Percentiles rank a stretch among this genome's conserved stretches.
Evolutionary conservation across 2,888 invertebrate genomes (phyloP).

Genomic region (Eupithecia insigniata): DNA sequence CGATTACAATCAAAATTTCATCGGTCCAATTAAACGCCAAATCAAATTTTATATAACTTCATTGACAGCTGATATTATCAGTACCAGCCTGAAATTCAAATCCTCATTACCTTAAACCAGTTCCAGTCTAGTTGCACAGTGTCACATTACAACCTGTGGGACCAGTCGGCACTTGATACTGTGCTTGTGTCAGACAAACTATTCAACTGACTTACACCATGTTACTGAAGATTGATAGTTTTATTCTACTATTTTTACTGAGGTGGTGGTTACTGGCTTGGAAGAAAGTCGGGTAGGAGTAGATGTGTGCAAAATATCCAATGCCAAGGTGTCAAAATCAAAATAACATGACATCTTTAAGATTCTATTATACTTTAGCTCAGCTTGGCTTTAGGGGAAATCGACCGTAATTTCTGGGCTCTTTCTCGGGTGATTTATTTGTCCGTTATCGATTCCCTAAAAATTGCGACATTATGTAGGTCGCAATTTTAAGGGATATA

Average conservation of each 20-base stretch:
- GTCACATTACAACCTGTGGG: conserved; percentile 30
- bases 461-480: too few relatives aligned
- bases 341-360: background rate
- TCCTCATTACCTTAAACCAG: conserved; percentile 9
- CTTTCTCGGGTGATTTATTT: background rate
- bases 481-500: too few relatives aligned
- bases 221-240: background rate
- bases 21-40: background rate
- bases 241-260: background rate
- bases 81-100: background rate
- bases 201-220: conserved; percentile 14
- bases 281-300: background rate
- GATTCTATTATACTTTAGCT: background rate
- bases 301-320: background rate
- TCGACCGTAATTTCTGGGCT: background rate
- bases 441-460: too few relatives aligned
- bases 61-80: conserved; percentile 13
- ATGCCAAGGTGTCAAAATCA: background rate
- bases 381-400: background rate
- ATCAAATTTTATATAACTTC: background rate
- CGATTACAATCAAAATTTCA: background rate
- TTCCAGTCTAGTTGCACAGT: conserved; percentile 19
- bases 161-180: conserved; percentile 24
- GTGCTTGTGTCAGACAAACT: conserved; percentile 23
- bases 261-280: background rate